A percentile compares a stretch with the other conserved stretches of the same genome.
Evolutionary conservation across 2,113 vertebrate species (phyloP).

Genomic region (Myiozetetes cayanensis): DNA sequence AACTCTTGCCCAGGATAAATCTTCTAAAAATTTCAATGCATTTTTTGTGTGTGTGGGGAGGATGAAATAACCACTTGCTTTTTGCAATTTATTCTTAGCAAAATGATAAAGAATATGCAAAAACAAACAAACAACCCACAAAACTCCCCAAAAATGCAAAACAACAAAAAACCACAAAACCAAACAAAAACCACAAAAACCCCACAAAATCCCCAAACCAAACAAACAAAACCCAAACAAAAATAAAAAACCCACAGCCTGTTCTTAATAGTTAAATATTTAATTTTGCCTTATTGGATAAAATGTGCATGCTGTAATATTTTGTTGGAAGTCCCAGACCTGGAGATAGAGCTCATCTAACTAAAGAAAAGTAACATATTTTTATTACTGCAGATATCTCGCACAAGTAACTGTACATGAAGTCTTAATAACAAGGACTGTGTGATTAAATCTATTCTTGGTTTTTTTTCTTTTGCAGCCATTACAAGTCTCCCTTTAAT

Average conservation of each 20-base stretch:
- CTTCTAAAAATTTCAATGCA: neutral
- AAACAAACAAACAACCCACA: neutral
- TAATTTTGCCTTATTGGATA: neutral
- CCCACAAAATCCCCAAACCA: neutral
- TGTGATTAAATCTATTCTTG: neutral
- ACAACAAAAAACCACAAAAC: too few species aligned
- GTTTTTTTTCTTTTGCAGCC: neutral
- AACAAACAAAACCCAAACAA: too few species aligned
- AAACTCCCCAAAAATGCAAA: too few species aligned
- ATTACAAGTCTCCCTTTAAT: neutral
- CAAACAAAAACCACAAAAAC: neutral
- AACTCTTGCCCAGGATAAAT: neutral
- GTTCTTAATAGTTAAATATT: neutral
- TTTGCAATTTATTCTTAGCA: neutral
- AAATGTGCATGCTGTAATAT: neutral
- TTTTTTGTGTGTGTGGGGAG: neutral
- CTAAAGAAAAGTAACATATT: neutral
- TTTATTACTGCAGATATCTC: neutral
- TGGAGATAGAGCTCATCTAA: neutral
- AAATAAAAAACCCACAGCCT: too few species aligned
- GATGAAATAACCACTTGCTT: neutral
- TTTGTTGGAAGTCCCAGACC: neutral
- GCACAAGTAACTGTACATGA: neutral
- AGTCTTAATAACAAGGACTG: neutral
- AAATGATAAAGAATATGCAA: neutral